Base-by-base conservation (phyloP, 2,113 vertebrate genomes). In the Laticauda colubrina region DNA sequence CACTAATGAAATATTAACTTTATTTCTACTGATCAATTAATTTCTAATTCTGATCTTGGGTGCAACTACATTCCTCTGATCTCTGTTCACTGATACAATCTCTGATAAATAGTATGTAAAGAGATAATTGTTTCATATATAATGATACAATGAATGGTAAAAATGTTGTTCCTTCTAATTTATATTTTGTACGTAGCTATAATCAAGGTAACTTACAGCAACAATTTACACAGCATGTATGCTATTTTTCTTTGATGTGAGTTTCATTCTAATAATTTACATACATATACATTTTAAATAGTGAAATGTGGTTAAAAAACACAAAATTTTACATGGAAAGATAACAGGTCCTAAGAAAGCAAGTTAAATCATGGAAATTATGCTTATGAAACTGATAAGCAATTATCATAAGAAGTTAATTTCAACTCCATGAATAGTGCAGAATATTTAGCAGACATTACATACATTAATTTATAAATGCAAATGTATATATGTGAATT, bases 281-380 rank as follows among this genome's bases (percentile, higher is more conserved):
- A 98, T 98, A 97, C 96, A 98, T 97, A 98, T 98, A 98, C 97
- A 98, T 98, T 97, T 98, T 98, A 98, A 98, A 96, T 95, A 98
- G 98, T 96, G 95, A 97, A 97, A 97, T 97, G 94, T 97, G 90
- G 94, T 96, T 96, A 85, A 96, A 97, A 97, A 97, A 96, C 95
- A 90, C 95, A 94, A 96, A 97, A 93, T 97, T 95, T 95, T 97
- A 94, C 96, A 97, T 93, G 93, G 95, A 94, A 98, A 95, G 94
- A 87, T 95, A 95, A 88, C 92, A 88, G 93, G 95, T 95, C 95
- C 94, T 94, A 93, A 94, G 96, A 97, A 97, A 97, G 96, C 94
- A 95, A 5, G 88, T 94, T 96, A 96, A 97, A 96, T 96, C 96
- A 95, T 97, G 95, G 95, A 96, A 97, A 97, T 95, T 97, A 97